Conservation (phyloP, 1,140 invertebrate genomes). For the Drosophila eugracilis region DNA sequence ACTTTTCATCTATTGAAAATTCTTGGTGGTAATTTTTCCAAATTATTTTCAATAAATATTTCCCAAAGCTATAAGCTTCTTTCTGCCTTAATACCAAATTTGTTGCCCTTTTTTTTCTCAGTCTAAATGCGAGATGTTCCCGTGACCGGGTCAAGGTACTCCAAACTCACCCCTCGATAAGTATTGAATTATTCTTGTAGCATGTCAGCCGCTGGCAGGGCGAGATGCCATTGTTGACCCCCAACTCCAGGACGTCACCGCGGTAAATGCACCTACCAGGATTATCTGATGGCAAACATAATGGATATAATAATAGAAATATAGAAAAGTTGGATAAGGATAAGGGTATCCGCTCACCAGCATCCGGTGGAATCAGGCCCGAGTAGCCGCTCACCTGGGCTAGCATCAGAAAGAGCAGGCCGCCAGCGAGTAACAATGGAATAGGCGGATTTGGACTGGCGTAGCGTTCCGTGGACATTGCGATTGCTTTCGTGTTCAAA, state of each 20-base stretch:
- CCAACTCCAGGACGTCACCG: slow-evolving; percentile 59
- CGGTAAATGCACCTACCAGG: slow-evolving; percentile 78
- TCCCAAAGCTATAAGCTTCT: too few species aligned
- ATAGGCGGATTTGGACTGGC: background rate
- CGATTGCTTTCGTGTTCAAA: slow-evolving; percentile 60
- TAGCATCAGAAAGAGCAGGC: slow-evolving; percentile 29
- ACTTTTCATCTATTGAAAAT: too few species aligned
- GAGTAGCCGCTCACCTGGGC: slow-evolving; percentile 60
- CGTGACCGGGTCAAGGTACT: slow-evolving; percentile 22
- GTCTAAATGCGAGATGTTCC: background rate
- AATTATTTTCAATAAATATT: too few species aligned
- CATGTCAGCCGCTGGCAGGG: slow-evolving; percentile 78
- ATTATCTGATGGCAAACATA: slow-evolving; percentile 37
- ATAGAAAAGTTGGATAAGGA: background rate
- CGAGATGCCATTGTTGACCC: slow-evolving; percentile 67
- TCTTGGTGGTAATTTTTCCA: too few species aligned
- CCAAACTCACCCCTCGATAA: slow-evolving; percentile 77
- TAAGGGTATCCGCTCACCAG: slow-evolving; percentile 41
- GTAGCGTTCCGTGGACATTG: slow-evolving; percentile 50
- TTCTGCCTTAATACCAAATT: background rate
- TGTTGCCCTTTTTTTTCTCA: background rate
- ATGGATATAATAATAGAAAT: background rate
- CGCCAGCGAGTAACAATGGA: slow-evolving; percentile 27
- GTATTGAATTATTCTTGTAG: slow-evolving; percentile 71
- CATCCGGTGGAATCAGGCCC: slow-evolving; percentile 64